Base-by-base conservation (phyloP, 2,888 invertebrate genomes). In the Opisthograptis luteolata region DNA sequence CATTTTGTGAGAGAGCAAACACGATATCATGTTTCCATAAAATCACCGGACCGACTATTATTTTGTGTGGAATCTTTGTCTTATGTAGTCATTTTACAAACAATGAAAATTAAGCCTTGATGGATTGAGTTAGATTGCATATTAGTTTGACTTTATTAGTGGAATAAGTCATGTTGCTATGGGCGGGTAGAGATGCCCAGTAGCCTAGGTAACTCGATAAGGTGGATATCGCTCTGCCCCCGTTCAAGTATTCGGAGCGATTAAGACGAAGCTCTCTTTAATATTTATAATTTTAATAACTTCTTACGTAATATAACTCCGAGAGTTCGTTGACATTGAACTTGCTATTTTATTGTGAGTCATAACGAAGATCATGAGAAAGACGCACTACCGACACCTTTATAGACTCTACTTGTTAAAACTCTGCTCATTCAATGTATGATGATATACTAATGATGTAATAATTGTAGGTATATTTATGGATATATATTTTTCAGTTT, bases 171-270 rank as follows among this genome's bases (percentile, higher is more conserved):
- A 43, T 76, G 83, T 70, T 48, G 48, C 30, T 24, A 31, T 40
- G 41, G 56, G 40, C 46, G 45, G 47, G 45, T 52, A 63, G 65
- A 68, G 79, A 84, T 87, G 85, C 83, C 88, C 90, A 88, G 90
- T 89, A 89, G 90, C 90, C 89, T 90, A 89, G 89, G 90, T 90
- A 90, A 90, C 83, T 78, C 73, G 87, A 90, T 82, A 87, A 84
- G 78, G 77, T 88, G 88, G 83, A 86, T 87, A 88, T 87, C 84
- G 79, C 79, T 86, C 81, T 84, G 82, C 87, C 82, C 81, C 77
- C 80, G 81, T 78, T 80, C 79, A 69, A 87, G 84, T 88, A 87
- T 88, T 89, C 84, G 81, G 81, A 81, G 80, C 80, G 84, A 88
- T 89, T 85, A 88, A 88, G 83, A 82, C 76, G 79, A 84, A 82